A percentile compares a stretch with the other conserved stretches of the same genome.
These are phyloP conservation scores for Leptinotarsa rubiginosa DNA, from an alignment of 2,888 invertebrate species.

Conservation along the genomic window DNA sequence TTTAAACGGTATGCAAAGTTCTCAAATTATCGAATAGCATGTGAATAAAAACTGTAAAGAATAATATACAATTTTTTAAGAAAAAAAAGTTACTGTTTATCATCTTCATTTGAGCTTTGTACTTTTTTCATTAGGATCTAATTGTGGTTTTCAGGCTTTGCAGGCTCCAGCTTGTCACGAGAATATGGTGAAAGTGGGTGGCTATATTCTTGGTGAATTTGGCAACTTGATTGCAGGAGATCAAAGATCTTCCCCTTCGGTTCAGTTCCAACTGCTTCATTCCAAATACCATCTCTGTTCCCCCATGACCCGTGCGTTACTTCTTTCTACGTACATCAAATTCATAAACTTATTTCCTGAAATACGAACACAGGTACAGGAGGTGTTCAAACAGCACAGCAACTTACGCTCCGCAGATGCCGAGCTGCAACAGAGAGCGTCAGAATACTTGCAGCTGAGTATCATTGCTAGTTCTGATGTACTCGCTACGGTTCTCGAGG, in stretches of 20 bases:
- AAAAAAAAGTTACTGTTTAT: too few relatives aligned
- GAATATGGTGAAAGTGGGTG: slow-evolving; percentile 99
- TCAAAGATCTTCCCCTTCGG: slow-evolving; percentile 94
- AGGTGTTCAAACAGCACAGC: slow-evolving; percentile 91
- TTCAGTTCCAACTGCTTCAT: slow-evolving; percentile 98
- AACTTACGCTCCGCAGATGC: slow-evolving; percentile 98
- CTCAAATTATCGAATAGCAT: too few relatives aligned
- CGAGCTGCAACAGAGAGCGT: slow-evolving; percentile 97
- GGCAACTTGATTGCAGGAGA: slow-evolving; percentile 99
- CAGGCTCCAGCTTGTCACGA: slow-evolving; percentile 99
- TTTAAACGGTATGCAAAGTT: too few relatives aligned
- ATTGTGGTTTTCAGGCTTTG: slow-evolving; percentile 73
- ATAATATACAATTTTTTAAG: too few relatives aligned
- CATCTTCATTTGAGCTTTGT: too few relatives aligned
- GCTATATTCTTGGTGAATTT: slow-evolving; percentile 98
- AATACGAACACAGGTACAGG: slow-evolving; percentile 95
- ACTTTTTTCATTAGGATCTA: background rate
- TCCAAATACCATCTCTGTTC: slow-evolving; percentile 99
- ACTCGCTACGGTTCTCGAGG: slow-evolving; percentile 96
- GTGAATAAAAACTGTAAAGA: too few relatives aligned
- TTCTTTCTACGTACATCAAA: slow-evolving; percentile 98
- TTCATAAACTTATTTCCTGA: slow-evolving; percentile 99
- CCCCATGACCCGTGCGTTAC: slow-evolving; percentile 93
- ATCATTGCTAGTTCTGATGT: slow-evolving; percentile 97
- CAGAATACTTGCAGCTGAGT: slow-evolving; percentile 96